These are phyloP conservation scores for Cataglyphis livida DNA, from an alignment of 2,888 invertebrate genomes.

Conservation along the genomic window DNA sequence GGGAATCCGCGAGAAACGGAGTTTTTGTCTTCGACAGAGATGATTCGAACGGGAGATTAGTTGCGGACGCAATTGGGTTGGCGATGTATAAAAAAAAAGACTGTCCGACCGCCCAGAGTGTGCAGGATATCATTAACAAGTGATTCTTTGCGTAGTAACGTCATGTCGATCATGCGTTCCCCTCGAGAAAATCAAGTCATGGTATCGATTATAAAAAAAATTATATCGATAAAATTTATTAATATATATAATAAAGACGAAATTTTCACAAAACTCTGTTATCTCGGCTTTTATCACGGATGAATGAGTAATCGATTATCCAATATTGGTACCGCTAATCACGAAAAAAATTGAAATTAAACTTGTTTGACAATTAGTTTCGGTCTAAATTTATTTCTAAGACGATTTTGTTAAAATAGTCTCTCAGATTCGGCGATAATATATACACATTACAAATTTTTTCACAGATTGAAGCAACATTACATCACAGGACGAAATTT, in stretches of 20 bases:
- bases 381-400: conserved; percentile 11
- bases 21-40: conserved; percentile 65
- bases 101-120: conserved; percentile 72
- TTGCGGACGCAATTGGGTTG: conserved; percentile 66
- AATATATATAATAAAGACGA: neutral
- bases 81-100: conserved; percentile 49
- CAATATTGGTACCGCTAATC: neutral
- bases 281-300: conserved; percentile 11
- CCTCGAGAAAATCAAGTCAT: conserved; percentile 19
- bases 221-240: neutral
- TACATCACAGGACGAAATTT: neutral
- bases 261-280: conserved; percentile 14
- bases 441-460: neutral
- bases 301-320: conserved; percentile 21
- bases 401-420: neutral
- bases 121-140: conserved; percentile 51
- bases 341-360: conserved; percentile 4
- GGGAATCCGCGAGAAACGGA: conserved; percentile 58
- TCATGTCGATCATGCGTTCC: conserved; percentile 53
- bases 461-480: neutral
- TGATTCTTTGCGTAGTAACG: conserved; percentile 61
- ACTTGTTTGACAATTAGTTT: neutral
- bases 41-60: conserved; percentile 64
- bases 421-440: neutral
- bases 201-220: neutral